phyloP scores from a whole-genome alignment of 2,888 invertebrate species.

The Anarsia innoxiella region DNA sequence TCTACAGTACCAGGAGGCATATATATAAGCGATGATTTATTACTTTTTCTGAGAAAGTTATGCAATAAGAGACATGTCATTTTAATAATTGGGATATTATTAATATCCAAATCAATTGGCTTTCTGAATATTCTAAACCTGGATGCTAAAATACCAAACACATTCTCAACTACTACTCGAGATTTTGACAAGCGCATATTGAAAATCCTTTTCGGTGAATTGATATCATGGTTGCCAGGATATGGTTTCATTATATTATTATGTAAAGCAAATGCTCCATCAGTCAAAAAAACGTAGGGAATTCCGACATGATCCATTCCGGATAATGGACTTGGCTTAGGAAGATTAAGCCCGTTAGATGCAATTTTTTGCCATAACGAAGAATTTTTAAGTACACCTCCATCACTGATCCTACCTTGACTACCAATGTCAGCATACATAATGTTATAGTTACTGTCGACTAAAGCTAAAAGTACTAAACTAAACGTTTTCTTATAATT shows the following conservation, averaged over 20 bases:
- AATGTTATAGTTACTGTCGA: constrained; percentile 30
- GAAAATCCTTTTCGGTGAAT: background rate
- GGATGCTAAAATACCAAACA: constrained; percentile 11
- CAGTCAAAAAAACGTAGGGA: constrained; percentile 16
- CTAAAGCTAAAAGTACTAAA: constrained; percentile 28
- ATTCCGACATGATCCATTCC: constrained; percentile 1
- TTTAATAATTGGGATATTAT: constrained; percentile 5
- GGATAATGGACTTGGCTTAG: constrained; percentile 19
- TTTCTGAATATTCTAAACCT: constrained; percentile 12
- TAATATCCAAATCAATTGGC: constrained; percentile 9
- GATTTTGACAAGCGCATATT: background rate
- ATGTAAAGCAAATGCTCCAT: constrained; percentile 18
- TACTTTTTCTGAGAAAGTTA: constrained; percentile 5
- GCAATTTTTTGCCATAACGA: constrained; percentile 15
- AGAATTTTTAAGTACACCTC: constrained; percentile 13
- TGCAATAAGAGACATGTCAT: constrained; percentile 11
- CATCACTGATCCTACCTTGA: constrained; percentile 17
- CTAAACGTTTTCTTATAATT: constrained; percentile 26
- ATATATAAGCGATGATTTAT: background rate
- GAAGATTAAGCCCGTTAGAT: constrained; percentile 20
- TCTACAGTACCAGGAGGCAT: background rate
- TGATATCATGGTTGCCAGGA: constrained; percentile 12
- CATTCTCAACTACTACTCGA: constrained; percentile 18
- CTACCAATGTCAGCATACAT: constrained; percentile 19
- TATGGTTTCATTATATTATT: constrained; percentile 16